Percentiles rank a stretch among this genome's conserved stretches.
Evolutionary conservation across 1,140 invertebrate genomes (phyloP).

Genomic region (Sycobia sp.): DNA sequence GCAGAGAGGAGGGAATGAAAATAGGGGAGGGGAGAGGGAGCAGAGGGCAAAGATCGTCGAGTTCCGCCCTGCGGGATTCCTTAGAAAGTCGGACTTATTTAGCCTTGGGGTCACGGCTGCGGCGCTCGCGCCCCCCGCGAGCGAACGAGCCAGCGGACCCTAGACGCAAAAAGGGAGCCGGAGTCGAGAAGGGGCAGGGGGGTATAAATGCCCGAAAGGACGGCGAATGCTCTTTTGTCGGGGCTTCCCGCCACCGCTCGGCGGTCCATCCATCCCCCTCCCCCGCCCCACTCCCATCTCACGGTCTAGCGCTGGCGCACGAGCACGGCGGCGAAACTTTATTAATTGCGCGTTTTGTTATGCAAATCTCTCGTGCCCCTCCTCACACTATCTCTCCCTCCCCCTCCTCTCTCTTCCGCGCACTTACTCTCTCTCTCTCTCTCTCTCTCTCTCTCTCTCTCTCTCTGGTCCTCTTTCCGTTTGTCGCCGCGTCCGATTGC

Average conservation of each 20-base stretch:
- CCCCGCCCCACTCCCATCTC: too few relatives aligned
- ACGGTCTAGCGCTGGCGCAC: too few relatives aligned
- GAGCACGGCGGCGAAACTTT: constrained; percentile 53
- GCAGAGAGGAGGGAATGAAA: constrained; percentile 34
- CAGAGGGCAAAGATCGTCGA: constrained; percentile 44
- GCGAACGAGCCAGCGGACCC: too few relatives aligned
- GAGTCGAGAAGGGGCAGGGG: not conserved
- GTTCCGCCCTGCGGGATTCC: constrained; percentile 50
- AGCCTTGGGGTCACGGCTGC: constrained; percentile 40
- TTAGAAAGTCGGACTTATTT: constrained; percentile 58
- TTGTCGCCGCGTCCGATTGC: constrained; percentile 23
- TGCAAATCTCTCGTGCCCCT: constrained; percentile 54
- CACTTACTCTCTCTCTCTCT: constrained; percentile 22
- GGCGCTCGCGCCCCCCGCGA: too few relatives aligned
- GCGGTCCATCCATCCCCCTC: too few relatives aligned
- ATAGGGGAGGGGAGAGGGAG: constrained; percentile 34
- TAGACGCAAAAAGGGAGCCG: not conserved
- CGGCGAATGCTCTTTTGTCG: constrained; percentile 59
- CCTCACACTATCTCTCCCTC: not conserved
- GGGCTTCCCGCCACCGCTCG: constrained; percentile 31
- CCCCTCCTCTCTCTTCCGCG: not conserved
- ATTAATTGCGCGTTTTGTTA: constrained; percentile 63
- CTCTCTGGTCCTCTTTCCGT: constrained; percentile 8
- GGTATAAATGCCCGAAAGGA: constrained; percentile 48
- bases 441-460: constrained; percentile 38